Base-by-base conservation (phyloP, 1,140 invertebrate species). In the Aporrectodea caliginosa region DNA sequence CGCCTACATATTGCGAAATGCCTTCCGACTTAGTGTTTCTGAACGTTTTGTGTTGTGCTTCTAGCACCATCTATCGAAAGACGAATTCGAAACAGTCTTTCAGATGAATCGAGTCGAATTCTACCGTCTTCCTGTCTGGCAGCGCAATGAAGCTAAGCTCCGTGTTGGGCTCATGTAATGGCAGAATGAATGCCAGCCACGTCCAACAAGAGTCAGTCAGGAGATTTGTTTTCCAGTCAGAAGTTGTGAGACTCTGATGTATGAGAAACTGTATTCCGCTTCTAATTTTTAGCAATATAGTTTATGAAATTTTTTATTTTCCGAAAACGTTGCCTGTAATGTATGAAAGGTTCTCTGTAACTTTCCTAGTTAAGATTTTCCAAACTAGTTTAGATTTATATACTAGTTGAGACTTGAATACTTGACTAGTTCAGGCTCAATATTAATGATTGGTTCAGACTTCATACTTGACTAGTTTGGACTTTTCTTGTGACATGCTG, bases 81-180 rank as follows among this genome's bases (percentile, higher is more conserved):
- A 94, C 78, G 97, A 99, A 89, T 99, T 99, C 90, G 94, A 98
- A 89, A 92, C 92, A 81, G 91, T 98, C 82, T 95, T 99, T 86
- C 93, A 96, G 87, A 93, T 94, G 90, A 90, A 90, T 82, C 92
- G 95, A 82, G 91, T 93, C 75, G 95, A 99, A 84, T 99, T 99
- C 90, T 98, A 98, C 89, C 92, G 96, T 85, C 89, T 98, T 87
- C 96, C 98, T 73, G 94, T 96, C 88, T 99, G 97, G 98, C 94
- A 94, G 89, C 91, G 96, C 84, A 98, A 97, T 87, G 97, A 98
- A 87, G 91, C 98, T 82, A 99, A 99, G 90, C 92, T 93, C 84
- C 92, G 95, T 85, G 92, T 93, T 72, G 91, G 94, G 83, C 91
- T 98, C 73, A 84, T 75, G 75, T 70, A 22, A 58, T 58, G 43